These are phyloP conservation scores for Emydocephalus ijimae DNA, from an alignment of 2,113 vertebrate genomes.

Conservation along the genomic window DNA sequence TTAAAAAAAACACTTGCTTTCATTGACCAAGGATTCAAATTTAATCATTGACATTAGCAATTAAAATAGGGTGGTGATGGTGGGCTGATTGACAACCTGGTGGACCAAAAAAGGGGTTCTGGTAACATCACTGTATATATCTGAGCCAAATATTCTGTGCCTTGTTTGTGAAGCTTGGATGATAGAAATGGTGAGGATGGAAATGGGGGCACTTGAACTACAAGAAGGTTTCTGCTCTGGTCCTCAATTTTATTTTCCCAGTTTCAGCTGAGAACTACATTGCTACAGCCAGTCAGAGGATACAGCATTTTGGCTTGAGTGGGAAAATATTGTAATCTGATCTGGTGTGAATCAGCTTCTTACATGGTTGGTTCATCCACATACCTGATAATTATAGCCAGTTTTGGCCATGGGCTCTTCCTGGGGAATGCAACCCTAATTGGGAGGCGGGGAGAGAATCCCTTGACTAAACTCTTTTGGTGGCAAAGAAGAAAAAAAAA, in stretches of 20 bases:
- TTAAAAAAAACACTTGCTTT: not conserved
- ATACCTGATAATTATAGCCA: not conserved
- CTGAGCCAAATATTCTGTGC: not conserved
- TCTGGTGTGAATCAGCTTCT: not conserved
- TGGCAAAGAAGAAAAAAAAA: not conserved
- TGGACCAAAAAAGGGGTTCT: not conserved
- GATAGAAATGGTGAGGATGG: not conserved
- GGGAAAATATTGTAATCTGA: not conserved
- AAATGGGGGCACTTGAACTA: not conserved
- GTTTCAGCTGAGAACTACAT: not conserved
- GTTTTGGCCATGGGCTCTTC: not conserved
- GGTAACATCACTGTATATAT: not conserved
- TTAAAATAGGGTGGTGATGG: not conserved
- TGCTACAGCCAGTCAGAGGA: not conserved
- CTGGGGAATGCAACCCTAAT: not conserved
- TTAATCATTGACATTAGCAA: not conserved
- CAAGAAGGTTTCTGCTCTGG: not conserved
- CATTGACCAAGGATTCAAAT: not conserved
- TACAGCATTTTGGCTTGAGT: not conserved
- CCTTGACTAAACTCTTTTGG: not conserved
- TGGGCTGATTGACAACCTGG: not conserved
- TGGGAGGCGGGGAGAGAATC: accelerated
- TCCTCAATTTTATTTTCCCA: not conserved
- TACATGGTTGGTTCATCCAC: not conserved
- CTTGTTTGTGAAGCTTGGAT: not conserved